Base-by-base conservation (phyloP, 2,797 vertebrate genomes). In the Amblyopsis hoosieri region DNA sequence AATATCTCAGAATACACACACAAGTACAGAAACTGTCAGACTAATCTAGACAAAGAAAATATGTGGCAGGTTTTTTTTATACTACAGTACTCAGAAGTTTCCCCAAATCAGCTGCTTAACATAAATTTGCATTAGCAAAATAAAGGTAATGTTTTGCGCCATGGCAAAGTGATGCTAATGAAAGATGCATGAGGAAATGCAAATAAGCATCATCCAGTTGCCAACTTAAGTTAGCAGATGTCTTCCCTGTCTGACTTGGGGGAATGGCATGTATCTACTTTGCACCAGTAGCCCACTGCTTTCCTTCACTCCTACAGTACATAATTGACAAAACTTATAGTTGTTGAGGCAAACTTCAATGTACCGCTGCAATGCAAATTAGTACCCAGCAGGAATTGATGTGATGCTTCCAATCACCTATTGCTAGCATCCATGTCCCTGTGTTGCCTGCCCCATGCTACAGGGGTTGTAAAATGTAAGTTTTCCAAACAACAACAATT, bases 41-140 rank as follows among this genome's bases (percentile, higher is more conserved):
- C 55, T 54, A 17, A 12, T 47, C 46, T 60, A 77, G 62, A 86
- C 78, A 81, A 89, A 79, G 72, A 57, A 78, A 84, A 70, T 75
- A 48, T 76, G 79, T 84, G 7, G 56, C 57, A 10, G 62, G 57
- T 71, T 50, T 76, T 75, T 84, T 79, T 85, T 72, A 71, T 84
- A 78, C 67, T 57, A 62, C 74, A 81, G 78, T 11, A 79, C 76
- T 80, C 73, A 71, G 80, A 87, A 85, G 81, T 83, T 86, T 76
- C 77, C 80, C 72, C 64, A 85, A 86, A 82, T 86, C 79, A 72
- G 61, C 75, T 86, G 84, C 71, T 91, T 90, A 85, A 78, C 89
- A 92, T 91, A 89, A 89, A 91, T 92, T 89, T 87, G 78, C 85
- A 90, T 92, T 87, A 72, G 65, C 75, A 64, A 89, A 89, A 88